Evolutionary conservation across 30 jellyfish, hydroid and myxozoan species (phyloP), one percentile per base, ranked within the genome.

Genomic region (Chrysaora quinquecirrha): DNA sequence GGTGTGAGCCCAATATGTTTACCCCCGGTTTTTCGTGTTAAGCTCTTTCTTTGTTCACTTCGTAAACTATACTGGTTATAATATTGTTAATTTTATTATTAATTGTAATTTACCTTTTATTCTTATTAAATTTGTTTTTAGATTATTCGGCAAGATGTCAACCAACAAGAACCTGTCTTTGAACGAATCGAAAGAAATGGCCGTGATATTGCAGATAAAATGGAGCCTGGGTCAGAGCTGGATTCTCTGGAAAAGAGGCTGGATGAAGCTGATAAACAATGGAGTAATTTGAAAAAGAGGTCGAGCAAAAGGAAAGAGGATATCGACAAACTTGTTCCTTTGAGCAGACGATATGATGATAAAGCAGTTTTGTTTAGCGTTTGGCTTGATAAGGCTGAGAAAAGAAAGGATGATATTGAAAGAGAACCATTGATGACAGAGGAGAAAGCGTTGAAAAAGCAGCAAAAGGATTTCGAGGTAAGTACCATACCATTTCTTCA

Each of bases 91-190:
- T 38, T 6, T 38, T 38, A 38, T 38, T 38, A 38, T 3, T 3
- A 3, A 14, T 38, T 38, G 54, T 62, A 24, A 22, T 25, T 21
- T 38, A 14, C 28, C 25, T 23, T 34, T 35, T 1, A 22, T 68
- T 19, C 20, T 46, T 30, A n/a, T 12, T 31, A 1, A 0, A 6
- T 23, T 25, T 61, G 32, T 29, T 56, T 67, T 43, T 73, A 93
- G 98, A 24, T 93, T 38, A 73, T 93, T 32, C 94, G 81, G 19
- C 96, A 78, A 76, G 98, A 93, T 64, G 71, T 93, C 18, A 74
- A 35, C 30, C 96, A 84, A 56, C 96, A 86, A 35, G 97, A 94
- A 60, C 99, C 99, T 0, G 91, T 94, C 6, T 87, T 61, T 61
- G 87, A 94, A 6, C 88, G 96, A 1, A 85, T 94, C 87, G 32